phyloP scores from a whole-genome alignment of 2,797 vertebrate genomes.

The Lagodon rhomboides region DNA sequence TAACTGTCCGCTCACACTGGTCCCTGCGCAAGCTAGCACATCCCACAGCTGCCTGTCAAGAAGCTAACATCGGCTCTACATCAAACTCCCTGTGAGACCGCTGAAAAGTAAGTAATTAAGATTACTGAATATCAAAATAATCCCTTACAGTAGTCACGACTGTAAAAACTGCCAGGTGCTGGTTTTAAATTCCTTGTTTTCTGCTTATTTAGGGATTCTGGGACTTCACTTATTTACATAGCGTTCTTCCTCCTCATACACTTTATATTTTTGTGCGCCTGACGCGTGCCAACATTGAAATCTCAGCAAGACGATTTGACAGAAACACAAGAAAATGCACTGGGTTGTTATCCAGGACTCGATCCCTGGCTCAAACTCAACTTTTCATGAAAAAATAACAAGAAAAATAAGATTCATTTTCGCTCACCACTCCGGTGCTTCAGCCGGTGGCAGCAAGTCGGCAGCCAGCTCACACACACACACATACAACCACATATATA shows the following conservation, averaged over 20 bases:
- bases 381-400: slow-evolving; percentile 51
- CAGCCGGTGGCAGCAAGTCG: slow-evolving; percentile 35
- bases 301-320: slow-evolving; percentile 27
- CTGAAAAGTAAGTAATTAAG: background rate
- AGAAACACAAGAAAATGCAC: slow-evolving; percentile 33
- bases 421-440: slow-evolving; percentile 28
- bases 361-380: slow-evolving; percentile 46
- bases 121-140: background rate
- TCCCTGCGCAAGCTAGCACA: background rate
- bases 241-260: background rate
- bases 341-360: slow-evolving; percentile 30
- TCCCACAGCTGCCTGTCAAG: background rate
- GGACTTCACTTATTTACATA: background rate
- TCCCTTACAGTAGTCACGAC: background rate
- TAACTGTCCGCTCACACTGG: background rate
- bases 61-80: background rate
- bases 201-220: background rate
- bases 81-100: background rate
- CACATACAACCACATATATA: slow-evolving; percentile 31
- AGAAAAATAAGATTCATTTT: slow-evolving; percentile 45
- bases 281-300: slow-evolving; percentile 17
- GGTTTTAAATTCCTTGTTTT: background rate
- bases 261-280: slow-evolving; percentile 37
- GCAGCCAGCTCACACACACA: slow-evolving; percentile 32
- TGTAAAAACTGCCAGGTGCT: background rate